Evolutionary conservation across 2,113 vertebrate species (phyloP).

Genomic region (Spizaetus ornatus): DNA sequence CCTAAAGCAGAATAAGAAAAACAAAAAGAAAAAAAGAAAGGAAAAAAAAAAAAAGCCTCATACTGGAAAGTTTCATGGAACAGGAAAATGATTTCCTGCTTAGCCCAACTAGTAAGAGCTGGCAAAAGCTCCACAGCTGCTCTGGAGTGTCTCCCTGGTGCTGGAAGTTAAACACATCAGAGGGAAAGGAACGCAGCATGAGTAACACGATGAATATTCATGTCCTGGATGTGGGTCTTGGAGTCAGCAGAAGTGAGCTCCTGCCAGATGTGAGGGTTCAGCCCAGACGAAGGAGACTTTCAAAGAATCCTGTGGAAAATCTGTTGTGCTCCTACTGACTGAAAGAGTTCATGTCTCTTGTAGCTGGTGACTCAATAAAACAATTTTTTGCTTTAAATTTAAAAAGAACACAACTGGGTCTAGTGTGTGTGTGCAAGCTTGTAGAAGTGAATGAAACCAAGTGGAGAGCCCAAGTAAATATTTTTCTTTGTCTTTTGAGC

Average conservation of each 20-base stretch:
- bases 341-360: neutral
- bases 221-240: conserved; percentile 44
- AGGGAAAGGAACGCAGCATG: conserved; percentile 22
- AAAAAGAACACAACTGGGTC: neutral
- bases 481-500: neutral
- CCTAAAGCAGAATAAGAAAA: neutral
- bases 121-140: neutral
- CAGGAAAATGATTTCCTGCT: conserved; percentile 15
- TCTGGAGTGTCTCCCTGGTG: conserved; percentile 7
- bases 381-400: neutral
- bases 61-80: neutral
- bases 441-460: neutral
- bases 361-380: conserved; percentile 33
- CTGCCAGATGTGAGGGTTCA: conserved; percentile 41
- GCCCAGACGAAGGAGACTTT: conserved; percentile 3
- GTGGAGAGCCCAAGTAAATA: neutral
- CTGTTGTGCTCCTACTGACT: neutral
- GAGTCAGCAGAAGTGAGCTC: conserved; percentile 37
- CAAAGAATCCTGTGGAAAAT: conserved; percentile 41
- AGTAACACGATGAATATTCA: conserved; percentile 57
- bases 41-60: neutral
- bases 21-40: accelerated
- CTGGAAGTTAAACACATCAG: conserved; percentile 24
- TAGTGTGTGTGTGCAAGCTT: neutral
- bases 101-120: neutral